Evolutionary conservation across 2,797 vertebrate genomes (phyloP).

Genomic region (Falco biarmicus): DNA sequence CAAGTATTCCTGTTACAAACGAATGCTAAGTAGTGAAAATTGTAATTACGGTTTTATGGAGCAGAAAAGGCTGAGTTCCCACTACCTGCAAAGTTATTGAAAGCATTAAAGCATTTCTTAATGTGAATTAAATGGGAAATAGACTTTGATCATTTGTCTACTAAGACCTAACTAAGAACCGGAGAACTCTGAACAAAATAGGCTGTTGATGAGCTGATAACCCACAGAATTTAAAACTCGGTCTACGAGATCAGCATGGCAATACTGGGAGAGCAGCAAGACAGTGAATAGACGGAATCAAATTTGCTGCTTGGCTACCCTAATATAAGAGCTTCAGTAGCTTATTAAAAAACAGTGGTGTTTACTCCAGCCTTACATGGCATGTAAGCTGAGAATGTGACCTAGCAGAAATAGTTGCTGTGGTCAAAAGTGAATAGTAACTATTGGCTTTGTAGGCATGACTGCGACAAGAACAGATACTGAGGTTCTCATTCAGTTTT

Average conservation of each 20-base stretch:
- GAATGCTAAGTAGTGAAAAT: background rate
- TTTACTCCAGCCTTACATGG: background rate
- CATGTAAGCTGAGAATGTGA: background rate
- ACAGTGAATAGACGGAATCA: background rate
- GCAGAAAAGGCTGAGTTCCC: constrained; percentile 23
- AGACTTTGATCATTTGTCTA: constrained; percentile 18
- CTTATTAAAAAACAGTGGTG: background rate
- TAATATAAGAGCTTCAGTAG: background rate
- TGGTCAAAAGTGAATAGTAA: background rate
- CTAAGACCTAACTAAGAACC: background rate
- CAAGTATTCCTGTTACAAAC: background rate
- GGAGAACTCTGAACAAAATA: background rate
- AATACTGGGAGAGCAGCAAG: background rate
- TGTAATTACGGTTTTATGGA: constrained; percentile 27
- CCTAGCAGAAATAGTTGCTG: background rate
- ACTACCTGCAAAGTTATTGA: background rate
- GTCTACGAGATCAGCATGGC: background rate
- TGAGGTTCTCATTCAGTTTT: background rate
- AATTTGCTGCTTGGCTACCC: background rate
- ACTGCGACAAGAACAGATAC: background rate
- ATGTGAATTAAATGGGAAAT: constrained; percentile 23
- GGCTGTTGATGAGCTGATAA: background rate
- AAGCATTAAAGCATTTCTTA: constrained; percentile 27
- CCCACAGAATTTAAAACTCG: background rate
- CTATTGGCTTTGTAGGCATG: background rate